Evolutionary conservation across 2,888 invertebrate species (phyloP), one percentile per base, ranked within the genome.

Genomic region (Orthosia gracilis): DNA sequence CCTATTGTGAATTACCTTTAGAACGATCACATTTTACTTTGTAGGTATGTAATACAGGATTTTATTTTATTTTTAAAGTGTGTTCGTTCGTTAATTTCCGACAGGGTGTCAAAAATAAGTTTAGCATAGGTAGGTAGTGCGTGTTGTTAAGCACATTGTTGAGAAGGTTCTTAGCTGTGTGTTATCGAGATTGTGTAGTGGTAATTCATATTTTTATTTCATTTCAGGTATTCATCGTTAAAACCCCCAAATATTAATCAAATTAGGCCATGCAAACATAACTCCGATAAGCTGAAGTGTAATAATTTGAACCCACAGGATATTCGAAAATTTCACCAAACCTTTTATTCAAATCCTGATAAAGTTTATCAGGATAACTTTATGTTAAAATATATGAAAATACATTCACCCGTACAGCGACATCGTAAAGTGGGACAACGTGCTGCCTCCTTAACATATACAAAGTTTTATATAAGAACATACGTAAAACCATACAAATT

Each of bases 401-500:
- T 68, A 12, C 26, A 21, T 62, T 21, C 62, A 68, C 68, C 68
- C 0, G 57, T 57, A 62, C 68, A 62, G 31, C 50, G 68, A 69
- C 59, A 23, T 45, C 68, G 68, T 62, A 69, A 55, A 68, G 49
- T 68, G 15, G 50, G 47, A 54, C 31, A 55, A 18, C 57, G 73
- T 62, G 55, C 52, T 45, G 62, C 47, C 18, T 62, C 61, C 26
- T 40, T 26, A 65, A 65, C 58, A 23, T 65, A 40, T 26, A 71
- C 65, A 40, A 50, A 57, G 40, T 65, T 58, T 49, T 65, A 65
- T 65, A 65, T 65, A 17, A 21, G 58, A 21, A 65, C 71, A 65
- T 71, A 45, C 62, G 23, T 21, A 31, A 73, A 73, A 69, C 67
- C 68, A 45, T 73, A 62, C 31, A 18, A 67, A 54, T 68, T 73